Base-by-base conservation (phyloP, 2,888 invertebrate species). In the Apomyelois bistriatella region DNA sequence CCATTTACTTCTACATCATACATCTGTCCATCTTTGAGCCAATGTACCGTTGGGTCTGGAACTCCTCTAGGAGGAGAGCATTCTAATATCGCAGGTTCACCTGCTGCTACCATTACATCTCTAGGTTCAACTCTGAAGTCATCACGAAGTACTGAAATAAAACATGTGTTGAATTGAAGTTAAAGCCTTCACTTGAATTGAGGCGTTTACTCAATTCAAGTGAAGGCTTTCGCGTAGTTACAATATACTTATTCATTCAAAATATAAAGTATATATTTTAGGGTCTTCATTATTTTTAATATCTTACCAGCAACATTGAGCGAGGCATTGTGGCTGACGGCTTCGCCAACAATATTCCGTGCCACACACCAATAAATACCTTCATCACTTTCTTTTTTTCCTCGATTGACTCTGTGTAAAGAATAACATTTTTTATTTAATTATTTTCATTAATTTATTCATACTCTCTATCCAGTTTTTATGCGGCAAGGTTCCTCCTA, bases 331-430 rank as follows among this genome's bases (percentile, higher is more conserved):
- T 96, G 93, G 83, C 98, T 98, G 75, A 94, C 93, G 58, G 95
- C 97, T 68, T 94, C 94, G 64, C 99, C 99, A 52, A 95, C 96
- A 62, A 94, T 91, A 88, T 99, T 99, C 77, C 94, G 94, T 58
- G 98, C 99, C 66, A 97, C 96, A 89, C 99, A 99, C 96, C 98
- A 98, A 86, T 99, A 99, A 57, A 97, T 94, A 37, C 99, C 99
- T 61, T 97, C 96, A 78, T 97, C 97, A 75, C 97, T 96, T 76
- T 97, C 97, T 87, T 97, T 97, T 88, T 98, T 98, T 79, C 97
- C 97, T 79, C 98, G 97, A 85, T 97, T 96, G 55, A 98, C 98
- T 74, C 96, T 88, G 75, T 48, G 61, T 59, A 56, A 58, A 60
- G 8, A 5, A 40, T 16, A 38, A 15, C 9, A 40, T 40, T 40